A percentile compares a stretch with the other conserved stretches of the same genome.
These are phyloP conservation scores for Valencia hispanica DNA, from an alignment of 2,797 vertebrate genomes.

Conservation along the genomic window DNA sequence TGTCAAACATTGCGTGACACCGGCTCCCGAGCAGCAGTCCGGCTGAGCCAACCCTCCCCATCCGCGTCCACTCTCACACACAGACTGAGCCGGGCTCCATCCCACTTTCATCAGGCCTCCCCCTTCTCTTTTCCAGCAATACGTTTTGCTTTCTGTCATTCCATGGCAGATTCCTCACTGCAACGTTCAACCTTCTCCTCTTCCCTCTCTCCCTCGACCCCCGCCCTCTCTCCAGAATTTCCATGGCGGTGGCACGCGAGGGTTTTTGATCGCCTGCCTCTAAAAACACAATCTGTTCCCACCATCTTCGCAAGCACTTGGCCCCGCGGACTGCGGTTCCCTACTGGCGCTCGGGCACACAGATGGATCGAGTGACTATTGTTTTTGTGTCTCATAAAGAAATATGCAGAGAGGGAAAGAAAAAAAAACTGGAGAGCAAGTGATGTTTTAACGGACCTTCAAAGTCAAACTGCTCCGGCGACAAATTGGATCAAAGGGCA, in stretches of 20 bases:
- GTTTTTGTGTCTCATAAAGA: slow-evolving; percentile 77
- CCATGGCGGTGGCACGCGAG: slow-evolving; percentile 79
- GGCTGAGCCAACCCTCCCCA: slow-evolving; percentile 60
- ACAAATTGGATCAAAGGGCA: slow-evolving; percentile 75
- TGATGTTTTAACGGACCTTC: slow-evolving; percentile 75
- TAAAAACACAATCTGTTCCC: slow-evolving; percentile 77
- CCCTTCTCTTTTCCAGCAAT: slow-evolving; percentile 73
- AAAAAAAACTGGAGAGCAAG: slow-evolving; percentile 54
- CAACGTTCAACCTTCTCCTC: slow-evolving; percentile 76
- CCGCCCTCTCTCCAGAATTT: slow-evolving; percentile 73
- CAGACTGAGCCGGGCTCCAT: slow-evolving; percentile 57
- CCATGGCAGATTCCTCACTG: slow-evolving; percentile 79
- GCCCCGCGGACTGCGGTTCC: slow-evolving; percentile 69
- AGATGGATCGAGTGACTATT: slow-evolving; percentile 75
- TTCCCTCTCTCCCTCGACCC: slow-evolving; percentile 60
- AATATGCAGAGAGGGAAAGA: slow-evolving; percentile 51
- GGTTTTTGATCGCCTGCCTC: slow-evolving; percentile 81
- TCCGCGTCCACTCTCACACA: slow-evolving; percentile 37
- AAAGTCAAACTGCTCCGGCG: slow-evolving; percentile 62
- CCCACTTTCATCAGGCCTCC: slow-evolving; percentile 70
- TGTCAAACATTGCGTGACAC: slow-evolving; percentile 84
- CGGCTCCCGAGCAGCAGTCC: slow-evolving; percentile 70
- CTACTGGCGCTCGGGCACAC: slow-evolving; percentile 65
- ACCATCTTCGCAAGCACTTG: slow-evolving; percentile 58
- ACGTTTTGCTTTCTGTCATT: slow-evolving; percentile 80